Percentiles rank a stretch among this genome's conserved stretches.
phyloP scores from a whole-genome alignment of 2,797 vertebrate genomes.

The Poecile montanus region DNA sequence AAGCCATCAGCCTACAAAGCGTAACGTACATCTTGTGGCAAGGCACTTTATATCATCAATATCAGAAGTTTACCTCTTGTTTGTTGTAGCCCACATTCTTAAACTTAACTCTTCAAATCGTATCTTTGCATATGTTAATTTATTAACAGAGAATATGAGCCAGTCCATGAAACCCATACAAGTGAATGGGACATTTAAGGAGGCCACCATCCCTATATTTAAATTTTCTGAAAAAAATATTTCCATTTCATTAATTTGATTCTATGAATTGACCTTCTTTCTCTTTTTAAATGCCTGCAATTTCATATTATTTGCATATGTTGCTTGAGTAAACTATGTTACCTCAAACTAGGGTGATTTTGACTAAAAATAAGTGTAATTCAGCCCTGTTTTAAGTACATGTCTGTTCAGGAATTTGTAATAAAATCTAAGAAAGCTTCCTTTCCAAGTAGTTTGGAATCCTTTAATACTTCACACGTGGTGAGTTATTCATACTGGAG shows the following conservation, averaged over 20 bases:
- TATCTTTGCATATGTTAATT: not conserved
- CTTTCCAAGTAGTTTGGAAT: slow-evolving; percentile 33
- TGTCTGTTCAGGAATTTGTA: not conserved
- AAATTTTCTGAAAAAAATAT: not conserved
- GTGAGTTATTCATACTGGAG: slow-evolving; percentile 17
- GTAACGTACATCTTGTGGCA: not conserved
- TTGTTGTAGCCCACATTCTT: not conserved
- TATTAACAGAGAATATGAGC: not conserved
- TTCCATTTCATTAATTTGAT: not conserved
- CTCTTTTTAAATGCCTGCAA: not conserved
- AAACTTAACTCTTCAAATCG: not conserved
- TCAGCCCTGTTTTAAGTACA: not conserved
- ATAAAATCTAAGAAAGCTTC: slow-evolving; percentile 20
- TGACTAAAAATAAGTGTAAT: not conserved
- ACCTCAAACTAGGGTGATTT: not conserved
- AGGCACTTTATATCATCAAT: not conserved
- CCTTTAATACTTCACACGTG: slow-evolving; percentile 22
- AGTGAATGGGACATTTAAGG: not conserved
- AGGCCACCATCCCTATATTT: not conserved
- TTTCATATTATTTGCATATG: not conserved
- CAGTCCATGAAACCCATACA: not conserved
- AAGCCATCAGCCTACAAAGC: not conserved
- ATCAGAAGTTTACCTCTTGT: not conserved
- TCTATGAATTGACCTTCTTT: slow-evolving; percentile 15
- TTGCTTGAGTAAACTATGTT: not conserved